Conservation (phyloP, 2,113 vertebrate genomes). For the Psephotus haematonotus region DNA sequence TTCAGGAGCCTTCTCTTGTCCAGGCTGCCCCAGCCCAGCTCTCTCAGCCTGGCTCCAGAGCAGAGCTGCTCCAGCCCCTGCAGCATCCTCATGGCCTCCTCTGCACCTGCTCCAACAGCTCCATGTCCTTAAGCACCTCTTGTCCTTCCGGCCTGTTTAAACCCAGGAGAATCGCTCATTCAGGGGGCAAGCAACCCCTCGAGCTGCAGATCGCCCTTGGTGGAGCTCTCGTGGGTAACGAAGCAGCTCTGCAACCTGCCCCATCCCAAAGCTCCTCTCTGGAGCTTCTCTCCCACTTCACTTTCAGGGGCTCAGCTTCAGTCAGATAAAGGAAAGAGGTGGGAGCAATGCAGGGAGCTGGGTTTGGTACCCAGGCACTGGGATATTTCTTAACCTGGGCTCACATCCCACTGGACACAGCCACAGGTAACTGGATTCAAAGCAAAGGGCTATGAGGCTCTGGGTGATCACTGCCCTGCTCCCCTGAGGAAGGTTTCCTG, state of each 20-base stretch:
- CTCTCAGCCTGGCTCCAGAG: too few relatives aligned
- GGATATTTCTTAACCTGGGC: rapidly evolving
- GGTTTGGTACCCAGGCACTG: rapidly evolving
- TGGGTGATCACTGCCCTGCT: too few relatives aligned
- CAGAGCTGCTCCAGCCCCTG: not conserved
- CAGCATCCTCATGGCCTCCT: not conserved
- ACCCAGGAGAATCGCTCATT: rapidly evolving
- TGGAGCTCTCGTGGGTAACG: rapidly evolving
- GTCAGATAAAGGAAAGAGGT: not conserved
- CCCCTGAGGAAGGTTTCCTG: not conserved
- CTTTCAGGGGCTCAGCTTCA: not conserved
- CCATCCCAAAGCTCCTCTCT: not conserved
- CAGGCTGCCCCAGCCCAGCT: too few relatives aligned
- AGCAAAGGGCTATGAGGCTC: rapidly evolving
- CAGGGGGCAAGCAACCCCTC: not conserved
- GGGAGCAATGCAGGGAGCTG: rapidly evolving
- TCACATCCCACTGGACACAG: rapidly evolving
- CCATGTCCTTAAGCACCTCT: not conserved
- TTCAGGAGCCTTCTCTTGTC: too few relatives aligned
- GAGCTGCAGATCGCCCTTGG: rapidly evolving
- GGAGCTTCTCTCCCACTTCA: rapidly evolving
- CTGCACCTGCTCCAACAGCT: not conserved
- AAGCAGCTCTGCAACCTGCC: not conserved
- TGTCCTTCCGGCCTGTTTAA: not conserved
- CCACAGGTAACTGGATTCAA: not conserved